Evolutionary conservation across 2,797 vertebrate genomes (phyloP).

Genomic region (Lutjanus argentimaculatus): DNA sequence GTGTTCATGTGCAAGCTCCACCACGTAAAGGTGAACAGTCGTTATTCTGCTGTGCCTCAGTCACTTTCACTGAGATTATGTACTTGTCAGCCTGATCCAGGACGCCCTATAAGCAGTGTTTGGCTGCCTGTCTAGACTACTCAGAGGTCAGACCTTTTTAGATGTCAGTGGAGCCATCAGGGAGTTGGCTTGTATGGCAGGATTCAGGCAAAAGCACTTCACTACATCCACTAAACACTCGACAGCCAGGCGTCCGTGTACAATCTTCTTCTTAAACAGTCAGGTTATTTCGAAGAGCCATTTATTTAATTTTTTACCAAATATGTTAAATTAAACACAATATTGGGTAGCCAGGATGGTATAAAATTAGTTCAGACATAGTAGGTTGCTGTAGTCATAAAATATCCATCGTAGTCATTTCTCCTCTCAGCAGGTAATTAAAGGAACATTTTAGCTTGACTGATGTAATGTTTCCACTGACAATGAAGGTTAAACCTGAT

Average conservation of each 20-base stretch:
- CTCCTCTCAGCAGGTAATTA: neutral
- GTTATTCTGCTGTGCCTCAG: neutral
- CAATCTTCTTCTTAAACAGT: slow-evolving; percentile 17
- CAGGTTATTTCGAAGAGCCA: neutral
- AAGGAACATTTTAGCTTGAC: slow-evolving; percentile 2
- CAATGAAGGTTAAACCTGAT: slow-evolving; percentile 14
- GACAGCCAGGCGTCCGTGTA: slow-evolving; percentile 43
- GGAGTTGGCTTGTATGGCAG: slow-evolving; percentile 43
- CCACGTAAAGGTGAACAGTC: neutral
- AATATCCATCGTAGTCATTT: neutral
- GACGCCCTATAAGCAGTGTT: slow-evolving; percentile 57
- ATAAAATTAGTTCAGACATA: neutral
- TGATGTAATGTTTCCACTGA: slow-evolving; percentile 20
- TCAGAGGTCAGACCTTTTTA: slow-evolving; percentile 63
- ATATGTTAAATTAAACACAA: neutral
- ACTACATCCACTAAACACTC: slow-evolving; percentile 35
- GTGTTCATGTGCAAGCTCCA: neutral
- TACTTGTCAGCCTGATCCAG: slow-evolving; percentile 57
- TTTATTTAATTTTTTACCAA: slow-evolving; percentile 1
- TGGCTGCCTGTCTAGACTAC: slow-evolving; percentile 64
- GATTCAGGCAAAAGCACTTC: slow-evolving; percentile 59
- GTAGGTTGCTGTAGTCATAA: no score
- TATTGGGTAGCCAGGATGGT: neutral
- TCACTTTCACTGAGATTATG: slow-evolving; percentile 65
- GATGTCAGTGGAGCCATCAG: slow-evolving; percentile 60